A percentile compares a stretch with the other conserved stretches of the same genome.
Evolutionary conservation across 1,140 invertebrate genomes (phyloP).

Genomic region (Ganaspis sp.): DNA sequence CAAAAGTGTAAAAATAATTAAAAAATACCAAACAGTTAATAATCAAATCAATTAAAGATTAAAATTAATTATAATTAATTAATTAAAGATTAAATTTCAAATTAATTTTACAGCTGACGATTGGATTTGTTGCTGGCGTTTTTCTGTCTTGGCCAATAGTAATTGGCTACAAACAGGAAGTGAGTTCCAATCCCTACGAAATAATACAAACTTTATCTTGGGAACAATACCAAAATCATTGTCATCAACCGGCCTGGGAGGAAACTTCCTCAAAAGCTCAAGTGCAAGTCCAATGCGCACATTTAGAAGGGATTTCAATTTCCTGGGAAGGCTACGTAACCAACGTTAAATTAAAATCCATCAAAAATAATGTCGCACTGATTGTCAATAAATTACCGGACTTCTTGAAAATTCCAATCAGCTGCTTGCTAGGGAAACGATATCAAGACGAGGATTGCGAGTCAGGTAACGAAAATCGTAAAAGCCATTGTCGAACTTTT

Average conservation of each 20-base stretch:
- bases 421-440: slow-evolving; percentile 83
- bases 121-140: slow-evolving; percentile 69
- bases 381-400: slow-evolving; percentile 79
- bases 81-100: slow-evolving; percentile 13
- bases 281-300: slow-evolving; percentile 82
- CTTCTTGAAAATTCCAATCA: slow-evolving; percentile 78
- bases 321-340: slow-evolving; percentile 85
- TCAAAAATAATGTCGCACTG: slow-evolving; percentile 80
- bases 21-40: too few species aligned
- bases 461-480: slow-evolving; percentile 68
- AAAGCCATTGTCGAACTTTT: slow-evolving; percentile 77
- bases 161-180: slow-evolving; percentile 68
- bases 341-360: slow-evolving; percentile 80
- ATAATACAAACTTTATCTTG: slow-evolving; percentile 74
- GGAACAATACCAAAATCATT: slow-evolving; percentile 85
- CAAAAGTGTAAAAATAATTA: too few species aligned
- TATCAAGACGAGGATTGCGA: slow-evolving; percentile 76
- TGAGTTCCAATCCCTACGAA: slow-evolving; percentile 54
- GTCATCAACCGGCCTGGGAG: slow-evolving; percentile 82
- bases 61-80: too few species aligned
- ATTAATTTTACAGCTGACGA: slow-evolving; percentile 54
- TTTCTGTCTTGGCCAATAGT: slow-evolving; percentile 76
- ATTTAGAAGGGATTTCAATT: slow-evolving; percentile 80
- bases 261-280: slow-evolving; percentile 80
- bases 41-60: too few species aligned